Percentiles rank a stretch among this genome's conserved stretches.
Evolutionary conservation across 2,797 vertebrate genomes (phyloP).

Genomic region (Austrolebias charrua): DNA sequence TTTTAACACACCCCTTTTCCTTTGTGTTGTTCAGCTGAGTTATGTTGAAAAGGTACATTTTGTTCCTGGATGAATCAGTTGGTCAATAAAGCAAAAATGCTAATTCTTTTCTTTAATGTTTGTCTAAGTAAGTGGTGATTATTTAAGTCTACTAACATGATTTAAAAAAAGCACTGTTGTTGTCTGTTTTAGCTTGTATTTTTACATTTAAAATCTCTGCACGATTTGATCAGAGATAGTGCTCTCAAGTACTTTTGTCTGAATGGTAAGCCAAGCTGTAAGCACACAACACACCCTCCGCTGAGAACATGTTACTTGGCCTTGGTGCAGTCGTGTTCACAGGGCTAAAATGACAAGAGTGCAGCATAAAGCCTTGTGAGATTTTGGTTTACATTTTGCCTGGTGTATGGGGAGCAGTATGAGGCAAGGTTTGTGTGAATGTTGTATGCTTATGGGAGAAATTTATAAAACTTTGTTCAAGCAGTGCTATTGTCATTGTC

Average conservation of each 20-base stretch:
- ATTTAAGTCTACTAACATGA: neutral
- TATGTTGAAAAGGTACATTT: slow-evolving; percentile 13
- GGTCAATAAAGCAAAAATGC: neutral
- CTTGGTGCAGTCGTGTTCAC: slow-evolving; percentile 49
- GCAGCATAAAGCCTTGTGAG: slow-evolving; percentile 37
- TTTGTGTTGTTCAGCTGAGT: slow-evolving; percentile 4
- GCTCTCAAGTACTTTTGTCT: slow-evolving; percentile 53
- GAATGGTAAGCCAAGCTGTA: slow-evolving; percentile 52
- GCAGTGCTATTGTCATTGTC: slow-evolving; percentile 31
- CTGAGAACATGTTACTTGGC: slow-evolving; percentile 63
- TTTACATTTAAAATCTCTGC: slow-evolving; percentile 28
- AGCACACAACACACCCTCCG: slow-evolving; percentile 52
- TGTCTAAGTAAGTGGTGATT: neutral
- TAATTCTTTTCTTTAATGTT: too few species aligned
- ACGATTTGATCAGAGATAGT: slow-evolving; percentile 26
- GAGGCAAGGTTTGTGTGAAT: slow-evolving; percentile 38
- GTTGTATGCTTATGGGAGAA: slow-evolving; percentile 30
- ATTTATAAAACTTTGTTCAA: slow-evolving; percentile 34
- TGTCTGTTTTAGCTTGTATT: neutral
- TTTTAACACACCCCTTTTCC: neutral
- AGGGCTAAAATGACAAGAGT: slow-evolving; percentile 52
- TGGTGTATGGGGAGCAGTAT: slow-evolving; percentile 13
- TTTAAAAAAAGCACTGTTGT: neutral
- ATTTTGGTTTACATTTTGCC: slow-evolving; percentile 40
- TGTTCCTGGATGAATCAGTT: slow-evolving; percentile 18